Evolutionary conservation across 2,888 invertebrate species (phyloP), one percentile per base, ranked within the genome.

Genomic region (Volucella inanis): DNA sequence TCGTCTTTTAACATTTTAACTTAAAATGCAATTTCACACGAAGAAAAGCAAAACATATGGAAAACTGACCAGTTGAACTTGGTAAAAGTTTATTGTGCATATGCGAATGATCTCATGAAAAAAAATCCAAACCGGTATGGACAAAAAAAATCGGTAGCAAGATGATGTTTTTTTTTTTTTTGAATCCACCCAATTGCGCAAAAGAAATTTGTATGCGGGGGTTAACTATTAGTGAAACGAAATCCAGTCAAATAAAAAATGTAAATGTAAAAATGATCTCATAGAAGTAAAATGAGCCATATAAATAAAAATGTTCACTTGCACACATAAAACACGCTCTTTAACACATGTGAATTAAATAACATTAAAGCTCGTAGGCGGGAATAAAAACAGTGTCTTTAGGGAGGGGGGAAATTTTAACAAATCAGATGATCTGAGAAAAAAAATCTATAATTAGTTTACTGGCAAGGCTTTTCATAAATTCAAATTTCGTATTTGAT

Each of bases 371-470:
- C 38, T 61, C 67, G 81, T 81, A 76, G 85, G 85, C 70, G 81
- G 67, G 50, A 64, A 65, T 61, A 54, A 68, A 80, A 71, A 71
- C 59, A 76, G 49, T 76, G 80, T 67, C 70, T 54, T 41, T 57
- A 68, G 12, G 41, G 39, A 62, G 75, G 57, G 71, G 75, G 57
- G 71, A 54, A 54, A 55, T 45, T 67, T 55, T 81, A 18, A 55
- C 49, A 61, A 74, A 55, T 59, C 59, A 45, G 43, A 81, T 62
- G 18, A 68, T 77, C 64, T 71, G 89, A 89, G 31, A 87, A 89
- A 90, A 90, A 88, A 90, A 88, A 89, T 89, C 90, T 90, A 90
- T 88, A 87, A 88, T 88, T 90, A 90, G 90, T 90, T 91, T 91
- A 91, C 90, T 91, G 91, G 89, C 91, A 91, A 85, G 85, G 85